Percentiles rank a stretch among this genome's conserved stretches.
Conservation (phyloP, 2,113 vertebrate genomes). For the Otolemur garnettii region DNA sequence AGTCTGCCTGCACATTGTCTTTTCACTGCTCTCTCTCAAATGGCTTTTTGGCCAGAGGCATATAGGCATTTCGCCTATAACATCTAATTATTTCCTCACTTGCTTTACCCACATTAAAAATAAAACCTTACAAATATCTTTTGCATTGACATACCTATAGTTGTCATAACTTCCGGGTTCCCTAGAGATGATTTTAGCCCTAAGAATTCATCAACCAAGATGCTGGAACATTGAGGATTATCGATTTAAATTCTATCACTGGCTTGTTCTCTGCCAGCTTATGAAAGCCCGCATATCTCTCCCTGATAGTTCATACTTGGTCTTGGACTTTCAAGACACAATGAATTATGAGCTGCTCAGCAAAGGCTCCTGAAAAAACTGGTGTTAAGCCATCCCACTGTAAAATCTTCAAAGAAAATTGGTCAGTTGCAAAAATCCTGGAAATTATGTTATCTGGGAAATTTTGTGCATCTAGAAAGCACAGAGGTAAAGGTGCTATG, state of each 20-base stretch:
- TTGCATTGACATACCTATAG: slow-evolving; percentile 38
- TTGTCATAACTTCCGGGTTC: slow-evolving; percentile 65
- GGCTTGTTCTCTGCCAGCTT: slow-evolving; percentile 36
- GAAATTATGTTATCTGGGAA: slow-evolving; percentile 55
- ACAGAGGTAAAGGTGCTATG: not conserved
- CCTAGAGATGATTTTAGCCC: slow-evolving; percentile 45
- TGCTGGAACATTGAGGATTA: slow-evolving; percentile 57
- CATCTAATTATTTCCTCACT: slow-evolving; percentile 66
- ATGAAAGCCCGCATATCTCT: slow-evolving; percentile 57
- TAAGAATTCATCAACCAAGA: slow-evolving; percentile 42
- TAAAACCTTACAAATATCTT: slow-evolving; percentile 68
- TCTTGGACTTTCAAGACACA: slow-evolving; percentile 56
- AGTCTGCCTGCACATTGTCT: too few species aligned
- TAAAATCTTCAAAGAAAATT: not conserved
- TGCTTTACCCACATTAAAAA: slow-evolving; percentile 66
- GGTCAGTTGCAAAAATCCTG: slow-evolving; percentile 19
- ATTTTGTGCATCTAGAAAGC: slow-evolving; percentile 24
- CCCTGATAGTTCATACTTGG: slow-evolving; percentile 72
- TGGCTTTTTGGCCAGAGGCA: too few species aligned
- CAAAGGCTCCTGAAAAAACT: slow-evolving; percentile 52
- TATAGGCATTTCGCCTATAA: not conserved
- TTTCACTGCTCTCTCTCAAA: too few species aligned
- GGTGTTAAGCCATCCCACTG: slow-evolving; percentile 9
- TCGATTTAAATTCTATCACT: slow-evolving; percentile 69
- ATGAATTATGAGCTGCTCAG: slow-evolving; percentile 62